Percentiles rank a stretch among this genome's conserved stretches.
These are phyloP conservation scores for Epinephelus fuscoguttatus DNA, from an alignment of 2,113 vertebrate species.

Conservation along the genomic window DNA sequence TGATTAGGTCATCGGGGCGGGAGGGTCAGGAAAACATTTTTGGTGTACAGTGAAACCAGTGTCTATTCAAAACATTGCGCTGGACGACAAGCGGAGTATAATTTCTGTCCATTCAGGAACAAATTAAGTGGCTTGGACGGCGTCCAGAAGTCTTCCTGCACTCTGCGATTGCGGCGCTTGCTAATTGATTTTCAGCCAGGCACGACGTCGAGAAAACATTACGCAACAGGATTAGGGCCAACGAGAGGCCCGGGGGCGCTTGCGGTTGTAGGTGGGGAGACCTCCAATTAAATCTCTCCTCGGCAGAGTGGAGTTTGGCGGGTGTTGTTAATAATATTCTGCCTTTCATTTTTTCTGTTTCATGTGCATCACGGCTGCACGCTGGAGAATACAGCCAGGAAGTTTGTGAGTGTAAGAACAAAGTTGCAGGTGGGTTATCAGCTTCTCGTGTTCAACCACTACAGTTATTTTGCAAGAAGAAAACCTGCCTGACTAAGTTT, in stretches of 20 bases:
- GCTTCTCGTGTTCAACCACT: not conserved
- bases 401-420: not conserved
- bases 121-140: slow-evolving; percentile 65
- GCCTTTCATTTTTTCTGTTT: slow-evolving; percentile 19
- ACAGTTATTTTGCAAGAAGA: slow-evolving; percentile 13
- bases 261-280: slow-evolving; percentile 51
- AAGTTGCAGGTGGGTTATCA: slow-evolving; percentile 18
- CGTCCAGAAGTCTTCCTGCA: slow-evolving; percentile 68
- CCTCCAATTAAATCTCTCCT: slow-evolving; percentile 61
- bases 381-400: not conserved
- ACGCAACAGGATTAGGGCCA: slow-evolving; percentile 68
- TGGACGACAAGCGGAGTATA: slow-evolving; percentile 20
- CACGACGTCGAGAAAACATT: slow-evolving; percentile 72
- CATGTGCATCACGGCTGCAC: not conserved
- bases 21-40: slow-evolving; percentile 40
- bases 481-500: slow-evolving; percentile 8
- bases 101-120: slow-evolving; percentile 60
- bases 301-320: slow-evolving; percentile 44
- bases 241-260: slow-evolving; percentile 42
- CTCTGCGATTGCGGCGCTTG: slow-evolving; percentile 61
- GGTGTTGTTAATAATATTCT: slow-evolving; percentile 31
- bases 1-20: slow-evolving; percentile 17
- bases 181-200: slow-evolving; percentile 80
- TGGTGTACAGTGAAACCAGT: not conserved
- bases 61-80: slow-evolving; percentile 16